Evolutionary conservation across 2,888 invertebrate species (phyloP).

Genomic region (Sialis lutaria): DNA sequence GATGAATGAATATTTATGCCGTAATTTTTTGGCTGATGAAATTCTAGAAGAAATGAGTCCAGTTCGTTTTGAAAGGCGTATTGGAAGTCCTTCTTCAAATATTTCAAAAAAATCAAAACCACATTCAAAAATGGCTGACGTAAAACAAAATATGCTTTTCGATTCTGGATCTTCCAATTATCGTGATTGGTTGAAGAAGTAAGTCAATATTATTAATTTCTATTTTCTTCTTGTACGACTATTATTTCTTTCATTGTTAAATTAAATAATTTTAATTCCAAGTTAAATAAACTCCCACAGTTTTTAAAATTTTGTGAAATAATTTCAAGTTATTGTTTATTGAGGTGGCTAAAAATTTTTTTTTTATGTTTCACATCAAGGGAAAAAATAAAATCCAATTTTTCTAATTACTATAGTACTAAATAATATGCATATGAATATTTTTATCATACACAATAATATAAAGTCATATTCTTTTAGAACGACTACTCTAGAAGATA

Average conservation of each 20-base stretch:
- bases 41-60: conserved; percentile 44
- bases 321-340: too few relatives aligned
- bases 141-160: conserved; percentile 35
- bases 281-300: background rate
- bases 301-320: too few relatives aligned
- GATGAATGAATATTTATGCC: conserved; percentile 65
- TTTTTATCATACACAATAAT: background rate
- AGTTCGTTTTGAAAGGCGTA: conserved; percentile 25
- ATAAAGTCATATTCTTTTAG: conserved; percentile 22
- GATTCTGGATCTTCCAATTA: conserved; percentile 58
- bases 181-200: conserved; percentile 61
- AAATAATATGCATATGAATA: too few relatives aligned
- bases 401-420: background rate
- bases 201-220: conserved; percentile 15
- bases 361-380: too few relatives aligned
- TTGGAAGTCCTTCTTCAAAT: conserved; percentile 24
- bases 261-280: background rate
- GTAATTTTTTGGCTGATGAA: conserved; percentile 55
- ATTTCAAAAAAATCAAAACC: conserved; percentile 10
- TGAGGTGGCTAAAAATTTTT: too few relatives aligned
- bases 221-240: conserved; percentile 1
- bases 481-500: conserved; percentile 50
- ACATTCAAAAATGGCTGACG: conserved; percentile 14
- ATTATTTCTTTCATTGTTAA: background rate
- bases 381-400: background rate